Evolutionary conservation across 2,888 invertebrate species (phyloP).

Genomic region (Micropterix aruncella): DNA sequence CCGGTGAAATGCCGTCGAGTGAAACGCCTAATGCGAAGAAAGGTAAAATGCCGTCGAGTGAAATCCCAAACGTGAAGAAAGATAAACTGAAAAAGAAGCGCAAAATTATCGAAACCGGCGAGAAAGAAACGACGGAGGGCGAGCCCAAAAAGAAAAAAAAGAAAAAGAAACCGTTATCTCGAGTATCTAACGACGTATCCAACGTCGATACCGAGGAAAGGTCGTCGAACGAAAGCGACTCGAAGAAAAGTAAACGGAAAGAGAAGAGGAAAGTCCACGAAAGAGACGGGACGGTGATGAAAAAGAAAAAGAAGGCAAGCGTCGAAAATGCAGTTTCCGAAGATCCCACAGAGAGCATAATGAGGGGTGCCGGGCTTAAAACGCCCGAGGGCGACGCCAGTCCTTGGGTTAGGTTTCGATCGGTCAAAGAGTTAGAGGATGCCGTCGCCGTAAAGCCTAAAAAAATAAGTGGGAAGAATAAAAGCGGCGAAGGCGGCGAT

Average conservation of each 20-base stretch:
- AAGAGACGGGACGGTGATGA: conserved; percentile 8
- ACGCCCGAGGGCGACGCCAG: not conserved
- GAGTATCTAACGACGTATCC: not conserved
- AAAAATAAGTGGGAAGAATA: conserved; percentile 4
- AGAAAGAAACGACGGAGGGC: conserved; percentile 5
- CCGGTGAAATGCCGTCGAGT: not conserved
- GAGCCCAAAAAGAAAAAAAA: conserved; percentile 4
- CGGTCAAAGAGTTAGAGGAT: conserved; percentile 4
- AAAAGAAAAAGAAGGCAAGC: conserved; percentile 8
- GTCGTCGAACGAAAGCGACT: conserved; percentile 8
- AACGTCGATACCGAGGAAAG: conserved; percentile 6
- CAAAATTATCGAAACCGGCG: conserved; percentile 1
- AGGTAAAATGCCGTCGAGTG: not conserved
- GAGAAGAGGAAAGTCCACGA: conserved; percentile 14
- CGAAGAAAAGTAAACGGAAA: conserved; percentile 15
- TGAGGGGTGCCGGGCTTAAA: conserved; percentile 9
- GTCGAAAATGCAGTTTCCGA: conserved; percentile 6
- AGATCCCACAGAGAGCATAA: conserved; percentile 15
- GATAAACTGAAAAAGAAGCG: not conserved
- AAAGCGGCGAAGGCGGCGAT: no score
- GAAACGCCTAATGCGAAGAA: not conserved
- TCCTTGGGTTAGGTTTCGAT: not conserved
- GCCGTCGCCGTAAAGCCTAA: not conserved
- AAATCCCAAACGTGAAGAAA: not conserved
- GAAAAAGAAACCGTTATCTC: conserved; percentile 2